phyloP scores from a whole-genome alignment of 2,888 invertebrate genomes.

The Chelonus formosanus region DNA sequence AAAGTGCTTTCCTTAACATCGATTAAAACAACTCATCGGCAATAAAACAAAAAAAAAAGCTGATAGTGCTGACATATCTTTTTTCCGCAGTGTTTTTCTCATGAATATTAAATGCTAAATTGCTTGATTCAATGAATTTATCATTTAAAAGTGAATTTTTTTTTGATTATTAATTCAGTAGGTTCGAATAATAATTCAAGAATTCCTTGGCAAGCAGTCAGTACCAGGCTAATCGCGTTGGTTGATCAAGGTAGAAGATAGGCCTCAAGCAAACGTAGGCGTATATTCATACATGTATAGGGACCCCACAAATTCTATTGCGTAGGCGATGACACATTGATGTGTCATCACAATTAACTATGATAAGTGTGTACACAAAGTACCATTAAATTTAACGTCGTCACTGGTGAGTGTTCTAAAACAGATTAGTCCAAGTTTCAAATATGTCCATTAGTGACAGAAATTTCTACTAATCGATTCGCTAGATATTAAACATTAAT shows the following conservation, averaged over 20 bases:
- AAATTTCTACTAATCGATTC: conserved; percentile 16
- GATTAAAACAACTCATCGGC: too few species aligned
- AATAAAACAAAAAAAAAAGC: too few species aligned
- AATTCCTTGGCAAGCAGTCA: conserved; percentile 3
- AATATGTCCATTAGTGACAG: conserved; percentile 7
- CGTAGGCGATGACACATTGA: conserved; percentile 20
- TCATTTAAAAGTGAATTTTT: too few species aligned
- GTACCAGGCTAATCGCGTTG: conserved; percentile 16
- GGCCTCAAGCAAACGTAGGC: conserved; percentile 6
- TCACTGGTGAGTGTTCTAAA: background rate
- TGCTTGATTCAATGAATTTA: too few species aligned
- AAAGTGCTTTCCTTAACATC: too few species aligned
- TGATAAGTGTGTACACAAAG: conserved; percentile 8
- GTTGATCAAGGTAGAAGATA: conserved; percentile 16
- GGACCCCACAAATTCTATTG: conserved; percentile 18
- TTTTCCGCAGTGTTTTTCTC: too few species aligned
- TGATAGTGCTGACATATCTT: too few species aligned
- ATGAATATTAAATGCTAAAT: too few species aligned
- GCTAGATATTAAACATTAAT: background rate
- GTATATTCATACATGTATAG: background rate
- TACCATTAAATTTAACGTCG: conserved; percentile 18
- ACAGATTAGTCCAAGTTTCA: background rate
- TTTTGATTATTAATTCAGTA: background rate
- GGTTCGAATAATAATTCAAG: conserved; percentile 1
- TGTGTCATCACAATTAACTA: conserved; percentile 27